Percentiles rank a stretch among this genome's conserved stretches.
Evolutionary conservation across 1,140 invertebrate genomes (phyloP).

Genomic region (Philotrypesis tridentata): DNA sequence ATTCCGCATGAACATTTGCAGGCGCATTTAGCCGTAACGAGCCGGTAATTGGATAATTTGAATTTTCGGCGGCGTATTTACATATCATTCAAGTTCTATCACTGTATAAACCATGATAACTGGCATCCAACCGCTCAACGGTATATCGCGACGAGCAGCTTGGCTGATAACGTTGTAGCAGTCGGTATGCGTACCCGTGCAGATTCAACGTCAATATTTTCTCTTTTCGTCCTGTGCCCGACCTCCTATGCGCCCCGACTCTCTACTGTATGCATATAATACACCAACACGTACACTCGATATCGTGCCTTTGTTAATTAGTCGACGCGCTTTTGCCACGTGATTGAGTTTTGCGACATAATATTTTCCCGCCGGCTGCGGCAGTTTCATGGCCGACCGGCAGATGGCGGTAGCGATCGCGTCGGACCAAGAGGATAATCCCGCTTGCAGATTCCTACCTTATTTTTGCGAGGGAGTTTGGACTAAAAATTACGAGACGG

Average conservation of each 20-base stretch:
- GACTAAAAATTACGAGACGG: neutral
- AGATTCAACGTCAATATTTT: slow-evolving; percentile 30
- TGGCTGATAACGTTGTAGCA: slow-evolving; percentile 35
- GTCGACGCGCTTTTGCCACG: neutral
- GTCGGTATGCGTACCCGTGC: slow-evolving; percentile 26
- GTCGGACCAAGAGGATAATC: neutral
- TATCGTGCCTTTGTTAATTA: slow-evolving; percentile 3
- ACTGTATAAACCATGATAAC: slow-evolving; percentile 44
- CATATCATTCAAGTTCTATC: slow-evolving; percentile 26
- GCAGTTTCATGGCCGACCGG: neutral
- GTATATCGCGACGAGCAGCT: slow-evolving; percentile 6
- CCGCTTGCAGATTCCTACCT: slow-evolving; percentile 37
- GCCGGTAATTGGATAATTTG: slow-evolving; percentile 30
- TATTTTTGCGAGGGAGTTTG: neutral
- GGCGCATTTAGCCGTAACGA: slow-evolving; percentile 15
- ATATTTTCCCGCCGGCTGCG: slow-evolving; percentile 1
- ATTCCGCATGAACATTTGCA: slow-evolving; percentile 19
- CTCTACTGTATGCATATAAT: neutral
- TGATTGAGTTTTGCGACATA: slow-evolving; percentile 16
- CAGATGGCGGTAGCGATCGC: slow-evolving; percentile 36
- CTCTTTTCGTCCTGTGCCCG: neutral
- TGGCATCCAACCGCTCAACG: neutral
- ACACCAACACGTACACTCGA: neutral
- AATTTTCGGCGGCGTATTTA: slow-evolving; percentile 34
- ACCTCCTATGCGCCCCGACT: neutral